A percentile compares a stretch with the other conserved stretches of the same genome.
Conservation (phyloP, 2,888 invertebrate species). For the Volucella inanis region DNA sequence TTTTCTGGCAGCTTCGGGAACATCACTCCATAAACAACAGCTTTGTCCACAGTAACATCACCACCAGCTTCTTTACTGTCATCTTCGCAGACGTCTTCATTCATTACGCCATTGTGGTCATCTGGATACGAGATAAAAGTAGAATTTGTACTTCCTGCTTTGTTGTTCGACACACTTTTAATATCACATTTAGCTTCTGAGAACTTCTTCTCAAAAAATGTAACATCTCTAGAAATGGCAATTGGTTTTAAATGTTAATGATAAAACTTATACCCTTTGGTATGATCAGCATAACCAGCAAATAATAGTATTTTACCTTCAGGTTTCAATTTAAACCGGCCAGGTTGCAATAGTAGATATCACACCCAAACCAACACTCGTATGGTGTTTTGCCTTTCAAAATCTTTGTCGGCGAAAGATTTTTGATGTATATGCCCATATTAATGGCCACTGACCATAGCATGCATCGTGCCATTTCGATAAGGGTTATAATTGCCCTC, state of each 20-base stretch:
- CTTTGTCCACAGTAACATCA: not conserved
- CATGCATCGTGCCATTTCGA: slow-evolving; percentile 74
- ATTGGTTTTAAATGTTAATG: slow-evolving; percentile 54
- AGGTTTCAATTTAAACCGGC: slow-evolving; percentile 58
- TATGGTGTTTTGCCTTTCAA: slow-evolving; percentile 65
- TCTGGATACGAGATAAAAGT: slow-evolving; percentile 8
- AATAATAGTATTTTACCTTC: slow-evolving; percentile 58
- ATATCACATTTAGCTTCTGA: slow-evolving; percentile 18
- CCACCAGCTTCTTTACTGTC: not conserved
- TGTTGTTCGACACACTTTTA: not conserved
- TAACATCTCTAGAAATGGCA: slow-evolving; percentile 66
- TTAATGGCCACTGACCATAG: slow-evolving; percentile 73
- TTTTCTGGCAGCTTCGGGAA: too few species aligned
- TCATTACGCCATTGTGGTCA: slow-evolving; percentile 6
- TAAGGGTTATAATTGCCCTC: slow-evolving; percentile 69
- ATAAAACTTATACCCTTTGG: too few species aligned
- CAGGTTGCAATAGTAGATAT: too few species aligned
- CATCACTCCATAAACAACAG: not conserved
- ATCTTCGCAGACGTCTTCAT: not conserved
- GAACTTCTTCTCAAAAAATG: slow-evolving; percentile 72
- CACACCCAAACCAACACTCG: slow-evolving; percentile 63
- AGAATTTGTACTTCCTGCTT: not conserved
- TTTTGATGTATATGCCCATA: slow-evolving; percentile 72
- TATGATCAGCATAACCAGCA: too few species aligned
- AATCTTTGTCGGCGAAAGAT: slow-evolving; percentile 65